Evolutionary conservation across 2,113 vertebrate genomes (phyloP).

Genomic region (Pyrgilauda ruficollis): DNA sequence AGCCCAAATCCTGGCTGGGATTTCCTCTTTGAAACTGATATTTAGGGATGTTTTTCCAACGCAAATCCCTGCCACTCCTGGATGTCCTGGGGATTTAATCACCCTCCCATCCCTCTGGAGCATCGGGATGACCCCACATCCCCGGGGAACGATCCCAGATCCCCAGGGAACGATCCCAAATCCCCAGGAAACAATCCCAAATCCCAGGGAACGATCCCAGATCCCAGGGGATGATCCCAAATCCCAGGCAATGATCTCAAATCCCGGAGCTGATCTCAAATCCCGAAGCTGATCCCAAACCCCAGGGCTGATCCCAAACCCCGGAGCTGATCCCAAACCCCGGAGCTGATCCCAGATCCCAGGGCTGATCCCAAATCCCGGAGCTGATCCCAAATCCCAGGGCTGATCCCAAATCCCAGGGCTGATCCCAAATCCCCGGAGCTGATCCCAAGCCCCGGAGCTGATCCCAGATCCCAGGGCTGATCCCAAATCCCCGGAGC

Average conservation of each 20-base stretch:
- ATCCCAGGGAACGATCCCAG: background rate
- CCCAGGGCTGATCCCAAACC: background rate
- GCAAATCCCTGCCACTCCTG: background rate
- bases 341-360: too few species aligned
- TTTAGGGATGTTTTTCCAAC: background rate
- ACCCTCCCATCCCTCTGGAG: background rate
- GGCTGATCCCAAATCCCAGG: background rate
- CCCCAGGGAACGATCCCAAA: background rate
- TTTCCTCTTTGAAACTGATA: background rate
- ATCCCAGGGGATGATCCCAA: background rate
- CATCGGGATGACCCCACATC: rapidly evolving
- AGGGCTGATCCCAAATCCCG: too few species aligned
- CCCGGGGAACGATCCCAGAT: background rate
- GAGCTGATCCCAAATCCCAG: background rate
- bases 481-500: background rate
- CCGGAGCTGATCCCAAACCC: background rate
- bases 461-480: too few species aligned
- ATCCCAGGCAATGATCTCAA: background rate
- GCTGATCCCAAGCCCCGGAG: too few species aligned
- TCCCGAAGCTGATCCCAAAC: background rate
- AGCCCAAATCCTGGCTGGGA: background rate
- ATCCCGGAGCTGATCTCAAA: too few species aligned
- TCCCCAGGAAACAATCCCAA: background rate
- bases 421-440: background rate
- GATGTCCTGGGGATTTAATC: background rate